Evolutionary conservation across 2,888 invertebrate species (phyloP), one percentile per base, ranked within the genome.

Genomic region (Sinentomon sp.): DNA sequence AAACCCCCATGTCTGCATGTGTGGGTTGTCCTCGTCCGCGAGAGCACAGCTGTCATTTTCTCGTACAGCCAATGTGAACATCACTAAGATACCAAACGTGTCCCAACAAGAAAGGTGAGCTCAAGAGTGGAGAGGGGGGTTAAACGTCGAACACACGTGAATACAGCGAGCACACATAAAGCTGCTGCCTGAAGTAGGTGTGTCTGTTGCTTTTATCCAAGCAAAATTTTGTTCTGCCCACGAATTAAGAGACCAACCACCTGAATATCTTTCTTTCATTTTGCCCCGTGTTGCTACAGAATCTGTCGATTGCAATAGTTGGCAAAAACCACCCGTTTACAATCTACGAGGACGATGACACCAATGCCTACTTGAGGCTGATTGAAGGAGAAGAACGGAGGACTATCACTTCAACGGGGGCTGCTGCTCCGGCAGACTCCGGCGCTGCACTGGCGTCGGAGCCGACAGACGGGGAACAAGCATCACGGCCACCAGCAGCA

Each of bases 281-380:
- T 22, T 28, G n/a, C 26, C 17, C 21, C 31, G 20, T 36, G 36
- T 36, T 17, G 41, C 50, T 52, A 33, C 54, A 74, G 72, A 85
- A 85, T 49, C 87, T 92, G 20, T 83, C 87, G 0, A 75, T 94
- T 47, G 83, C 80, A 0, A 64, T 85, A 35, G 89, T 92, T 3
- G 92, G 92, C 2, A 71, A 78, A 43, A 71, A 65, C 40, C 69
- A 67, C 17, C 62, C 68, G 1, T 77, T 94, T 43, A 69, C 68
- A 38, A 68, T 85, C 35, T 62, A 74, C 36, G 68, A 72, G 37
- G 85, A 89, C 46, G 63, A 71, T 2, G 72, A 60, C 37, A 67
- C 66, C 5, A 59, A 61, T 22, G 53, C 55, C 20, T 72, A 61
- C 44, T 51, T 68, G 39, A 52, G 56, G 5, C 52, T 62, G 44